Conservation (phyloP, 2,113 vertebrate genomes). For the Crotalus tigris region DNA sequence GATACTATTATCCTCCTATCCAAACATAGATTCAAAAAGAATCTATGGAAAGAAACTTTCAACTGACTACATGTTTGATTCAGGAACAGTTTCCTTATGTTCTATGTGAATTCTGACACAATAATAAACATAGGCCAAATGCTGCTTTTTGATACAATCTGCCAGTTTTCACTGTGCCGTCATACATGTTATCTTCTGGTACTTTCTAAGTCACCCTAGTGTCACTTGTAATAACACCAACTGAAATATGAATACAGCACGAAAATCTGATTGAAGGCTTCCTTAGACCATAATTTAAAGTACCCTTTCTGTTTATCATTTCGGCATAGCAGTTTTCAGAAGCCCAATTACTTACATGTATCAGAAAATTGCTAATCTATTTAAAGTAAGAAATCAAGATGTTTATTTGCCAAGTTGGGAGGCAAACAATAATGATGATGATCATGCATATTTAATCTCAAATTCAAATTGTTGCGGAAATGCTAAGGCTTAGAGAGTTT, state of each 20-base stretch:
- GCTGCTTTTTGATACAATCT: slow-evolving; percentile 46
- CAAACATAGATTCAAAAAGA: neutral
- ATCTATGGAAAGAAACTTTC: neutral
- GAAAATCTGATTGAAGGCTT: neutral
- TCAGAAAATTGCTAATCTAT: neutral
- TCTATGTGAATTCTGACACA: slow-evolving; percentile 7
- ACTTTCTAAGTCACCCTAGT: slow-evolving; percentile 43
- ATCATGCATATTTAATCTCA: slow-evolving; percentile 50
- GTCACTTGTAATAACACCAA: slow-evolving; percentile 16
- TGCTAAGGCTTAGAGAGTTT: slow-evolving; percentile 46
- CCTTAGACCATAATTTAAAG: slow-evolving; percentile 44
- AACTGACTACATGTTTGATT: neutral
- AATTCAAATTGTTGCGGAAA: slow-evolving; percentile 55
- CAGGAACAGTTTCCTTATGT: neutral
- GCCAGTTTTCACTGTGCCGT: slow-evolving; percentile 57
- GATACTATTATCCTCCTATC: neutral
- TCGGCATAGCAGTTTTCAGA: slow-evolving; percentile 25
- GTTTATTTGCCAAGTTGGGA: slow-evolving; percentile 2
- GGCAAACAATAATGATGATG: slow-evolving; percentile 31
- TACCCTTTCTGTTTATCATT: slow-evolving; percentile 38
- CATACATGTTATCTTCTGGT: slow-evolving; percentile 47
- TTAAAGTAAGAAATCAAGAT: neutral
- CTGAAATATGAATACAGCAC: slow-evolving; percentile 29
- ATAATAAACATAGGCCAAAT: slow-evolving; percentile 22
- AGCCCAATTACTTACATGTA: neutral